phyloP scores from a whole-genome alignment of 2,888 invertebrate genomes.

The Cheiracanthium punctorium region DNA sequence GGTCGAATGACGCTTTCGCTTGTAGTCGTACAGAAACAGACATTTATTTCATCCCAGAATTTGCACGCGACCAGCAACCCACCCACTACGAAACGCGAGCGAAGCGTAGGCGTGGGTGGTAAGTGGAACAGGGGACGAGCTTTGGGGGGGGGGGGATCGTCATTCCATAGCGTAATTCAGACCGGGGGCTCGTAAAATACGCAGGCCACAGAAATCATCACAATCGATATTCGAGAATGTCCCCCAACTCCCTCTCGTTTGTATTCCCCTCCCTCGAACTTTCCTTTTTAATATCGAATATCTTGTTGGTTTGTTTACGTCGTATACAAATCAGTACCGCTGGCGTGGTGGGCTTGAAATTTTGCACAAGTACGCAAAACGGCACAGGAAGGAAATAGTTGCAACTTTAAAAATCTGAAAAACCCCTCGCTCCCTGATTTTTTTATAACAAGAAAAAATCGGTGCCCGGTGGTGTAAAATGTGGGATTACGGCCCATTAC shows the following conservation, averaged over 20 bases:
- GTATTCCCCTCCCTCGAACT: neutral
- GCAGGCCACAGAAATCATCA: neutral
- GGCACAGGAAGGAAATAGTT: too few relatives aligned
- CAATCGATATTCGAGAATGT: conserved; percentile 61
- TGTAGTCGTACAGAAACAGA: neutral
- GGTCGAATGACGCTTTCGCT: neutral
- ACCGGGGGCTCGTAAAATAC: conserved; percentile 19
- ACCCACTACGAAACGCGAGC: conserved; percentile 49
- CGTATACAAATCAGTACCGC: too few relatives aligned
- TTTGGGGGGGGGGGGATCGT: conserved; percentile 25
- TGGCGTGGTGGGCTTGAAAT: too few relatives aligned
- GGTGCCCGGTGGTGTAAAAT: too few relatives aligned
- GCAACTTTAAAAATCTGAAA: too few relatives aligned
- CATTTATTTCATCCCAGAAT: neutral
- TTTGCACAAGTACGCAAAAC: too few relatives aligned
- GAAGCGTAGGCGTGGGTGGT: neutral
- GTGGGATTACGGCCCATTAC: too few relatives aligned
- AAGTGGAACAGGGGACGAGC: neutral
- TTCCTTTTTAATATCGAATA: too few relatives aligned
- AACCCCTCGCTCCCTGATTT: too few relatives aligned
- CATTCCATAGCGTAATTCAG: neutral
- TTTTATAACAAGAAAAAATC: too few relatives aligned
- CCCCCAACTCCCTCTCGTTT: neutral
- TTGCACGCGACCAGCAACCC: conserved; percentile 18
- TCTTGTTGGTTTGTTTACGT: too few relatives aligned